Percentiles rank a stretch among this genome's conserved stretches.
phyloP scores from a whole-genome alignment of 1,140 invertebrate genomes.

The Sitophilus oryzae region DNA sequence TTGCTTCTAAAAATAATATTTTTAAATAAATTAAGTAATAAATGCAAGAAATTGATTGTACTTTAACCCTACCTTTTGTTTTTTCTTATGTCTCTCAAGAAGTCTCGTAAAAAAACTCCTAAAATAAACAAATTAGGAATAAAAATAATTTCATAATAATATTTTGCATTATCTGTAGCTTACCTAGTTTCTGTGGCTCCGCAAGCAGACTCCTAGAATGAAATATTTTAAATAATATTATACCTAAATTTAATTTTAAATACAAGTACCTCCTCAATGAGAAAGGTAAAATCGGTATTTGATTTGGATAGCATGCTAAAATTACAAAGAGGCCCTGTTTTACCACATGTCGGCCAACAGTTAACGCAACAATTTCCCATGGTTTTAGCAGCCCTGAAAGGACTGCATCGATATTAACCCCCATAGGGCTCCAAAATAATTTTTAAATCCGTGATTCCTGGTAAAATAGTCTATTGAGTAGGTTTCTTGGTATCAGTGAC shows the following conservation, averaged over 20 bases:
- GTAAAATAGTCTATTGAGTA: no score
- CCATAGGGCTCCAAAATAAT: slow-evolving; percentile 34
- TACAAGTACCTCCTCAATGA: slow-evolving; percentile 36
- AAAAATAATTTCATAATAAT: slow-evolving; percentile 16
- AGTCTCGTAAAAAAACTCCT: slow-evolving; percentile 33
- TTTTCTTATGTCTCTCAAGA: slow-evolving; percentile 32
- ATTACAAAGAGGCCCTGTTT: slow-evolving; percentile 19
- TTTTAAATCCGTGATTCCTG: slow-evolving; percentile 31
- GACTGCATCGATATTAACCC: slow-evolving; percentile 38
- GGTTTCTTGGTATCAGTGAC: no score
- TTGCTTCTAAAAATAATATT: slow-evolving; percentile 34
- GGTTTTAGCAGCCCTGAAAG: slow-evolving; percentile 38
- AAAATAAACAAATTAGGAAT: slow-evolving; percentile 16
- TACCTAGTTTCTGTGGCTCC: slow-evolving; percentile 13
- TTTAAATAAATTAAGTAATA: not conserved
- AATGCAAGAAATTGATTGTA: not conserved
- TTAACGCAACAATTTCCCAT: slow-evolving; percentile 52
- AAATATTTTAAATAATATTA: slow-evolving; percentile 6
- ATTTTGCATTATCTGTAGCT: not conserved
- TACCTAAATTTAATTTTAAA: not conserved
- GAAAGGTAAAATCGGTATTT: slow-evolving; percentile 35
- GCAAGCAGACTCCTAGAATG: slow-evolving; percentile 8
- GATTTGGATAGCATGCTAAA: slow-evolving; percentile 30
- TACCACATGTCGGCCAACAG: slow-evolving; percentile 42
- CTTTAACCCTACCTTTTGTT: slow-evolving; percentile 29